Conservation (phyloP, 2,113 vertebrate genomes). For the Cyprinodon variegatus region DNA sequence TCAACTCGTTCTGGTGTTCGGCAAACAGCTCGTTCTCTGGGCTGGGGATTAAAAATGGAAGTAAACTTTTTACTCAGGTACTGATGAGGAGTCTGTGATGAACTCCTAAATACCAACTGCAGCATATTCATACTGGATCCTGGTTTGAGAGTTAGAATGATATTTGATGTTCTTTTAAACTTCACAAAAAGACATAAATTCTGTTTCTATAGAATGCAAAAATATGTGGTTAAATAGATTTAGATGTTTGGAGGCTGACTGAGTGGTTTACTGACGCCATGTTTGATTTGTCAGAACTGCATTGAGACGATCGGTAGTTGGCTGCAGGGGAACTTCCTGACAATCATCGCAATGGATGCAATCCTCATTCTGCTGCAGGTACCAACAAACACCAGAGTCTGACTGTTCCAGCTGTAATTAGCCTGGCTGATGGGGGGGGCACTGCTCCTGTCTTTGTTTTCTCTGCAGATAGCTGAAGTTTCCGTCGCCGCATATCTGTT, state of each 20-base stretch:
- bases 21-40: neutral
- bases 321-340: conserved; percentile 61
- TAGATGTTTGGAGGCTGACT: too few species aligned
- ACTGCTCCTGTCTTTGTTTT: neutral
- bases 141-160: too few species aligned
- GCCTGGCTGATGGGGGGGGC: neutral
- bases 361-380: conserved; percentile 70
- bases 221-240: too few species aligned
- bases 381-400: neutral
- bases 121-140: too few species aligned
- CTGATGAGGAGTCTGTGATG: neutral
- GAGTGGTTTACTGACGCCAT: neutral
- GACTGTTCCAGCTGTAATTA: neutral
- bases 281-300: conserved; percentile 63
- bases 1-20: conserved; percentile 43
- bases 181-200: too few species aligned
- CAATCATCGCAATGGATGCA: conserved; percentile 58
- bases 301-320: conserved; percentile 40
- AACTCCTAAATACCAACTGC: neutral
- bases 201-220: neutral
- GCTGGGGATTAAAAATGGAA: conserved; percentile 30
- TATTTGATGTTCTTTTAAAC: too few species aligned
- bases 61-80: conserved; percentile 46
- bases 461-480: conserved; percentile 25
- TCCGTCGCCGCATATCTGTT: neutral